phyloP scores from a whole-genome alignment of 2,113 vertebrate genomes.

The Pomatostomus ruficeps region DNA sequence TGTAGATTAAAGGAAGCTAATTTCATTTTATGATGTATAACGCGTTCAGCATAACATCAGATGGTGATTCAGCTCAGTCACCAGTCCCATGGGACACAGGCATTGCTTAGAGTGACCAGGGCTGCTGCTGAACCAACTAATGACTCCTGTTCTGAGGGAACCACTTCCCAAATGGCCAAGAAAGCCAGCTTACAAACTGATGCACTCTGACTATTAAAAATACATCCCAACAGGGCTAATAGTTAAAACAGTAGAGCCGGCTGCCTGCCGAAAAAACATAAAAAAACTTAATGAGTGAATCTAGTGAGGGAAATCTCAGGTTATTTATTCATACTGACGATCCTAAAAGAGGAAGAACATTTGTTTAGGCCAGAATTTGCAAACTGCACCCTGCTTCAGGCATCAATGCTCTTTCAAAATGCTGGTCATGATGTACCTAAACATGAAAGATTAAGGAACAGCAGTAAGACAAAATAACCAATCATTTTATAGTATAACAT shows the following conservation, averaged over 20 bases:
- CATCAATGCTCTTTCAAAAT: not conserved
- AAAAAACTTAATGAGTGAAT: not conserved
- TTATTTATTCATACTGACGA: not conserved
- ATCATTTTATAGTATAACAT: not conserved
- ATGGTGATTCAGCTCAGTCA: not conserved
- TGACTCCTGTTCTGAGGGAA: not conserved
- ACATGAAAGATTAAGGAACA: not conserved
- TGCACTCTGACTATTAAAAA: not conserved
- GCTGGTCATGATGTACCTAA: not conserved
- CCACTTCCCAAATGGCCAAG: not conserved
- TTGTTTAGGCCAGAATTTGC: not conserved
- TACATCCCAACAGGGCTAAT: not conserved
- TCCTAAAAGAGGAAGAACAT: not conserved
- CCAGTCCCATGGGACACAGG: not conserved
- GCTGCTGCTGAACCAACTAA: not conserved
- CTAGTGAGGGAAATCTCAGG: not conserved
- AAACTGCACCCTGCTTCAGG: not conserved
- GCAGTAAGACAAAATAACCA: not conserved
- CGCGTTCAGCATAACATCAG: not conserved
- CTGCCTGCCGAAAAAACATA: not conserved
- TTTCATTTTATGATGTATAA: not conserved
- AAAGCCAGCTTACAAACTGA: not conserved
- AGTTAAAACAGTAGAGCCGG: not conserved
- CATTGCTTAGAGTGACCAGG: not conserved
- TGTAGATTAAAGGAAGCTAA: not conserved